Evolutionary conservation across 2,888 invertebrate genomes (phyloP).

Genomic region (Nemotelus nigrinus): DNA sequence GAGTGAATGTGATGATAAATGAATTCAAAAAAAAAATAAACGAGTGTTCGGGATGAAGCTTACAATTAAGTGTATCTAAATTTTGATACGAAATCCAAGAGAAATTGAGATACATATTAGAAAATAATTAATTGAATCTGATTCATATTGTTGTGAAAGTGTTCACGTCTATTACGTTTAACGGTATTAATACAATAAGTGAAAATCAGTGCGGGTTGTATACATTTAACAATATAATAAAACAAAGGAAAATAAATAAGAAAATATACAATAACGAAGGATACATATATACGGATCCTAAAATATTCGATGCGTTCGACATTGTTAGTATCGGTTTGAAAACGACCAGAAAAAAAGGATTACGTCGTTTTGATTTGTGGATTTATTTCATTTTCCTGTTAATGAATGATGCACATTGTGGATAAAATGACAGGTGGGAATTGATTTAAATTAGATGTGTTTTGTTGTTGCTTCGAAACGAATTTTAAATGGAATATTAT

Average conservation of each 20-base stretch:
- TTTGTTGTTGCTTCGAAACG: neutral
- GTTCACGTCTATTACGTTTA: conserved; percentile 5
- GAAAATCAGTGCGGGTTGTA: neutral
- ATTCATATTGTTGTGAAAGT: conserved; percentile 35
- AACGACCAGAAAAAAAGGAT: too few relatives aligned
- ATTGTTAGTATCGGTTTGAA: too few relatives aligned
- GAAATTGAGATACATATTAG: conserved; percentile 20
- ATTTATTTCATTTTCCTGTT: neutral
- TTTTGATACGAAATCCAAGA: conserved; percentile 23
- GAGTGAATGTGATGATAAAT: conserved; percentile 28
- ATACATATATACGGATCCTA: too few relatives aligned
- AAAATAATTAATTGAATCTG: neutral
- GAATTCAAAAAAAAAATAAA: too few relatives aligned
- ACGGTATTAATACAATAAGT: neutral
- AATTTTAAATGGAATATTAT: conserved; percentile 19
- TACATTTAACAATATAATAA: neutral
- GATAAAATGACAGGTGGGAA: conserved; percentile 36
- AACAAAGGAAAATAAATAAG: neutral
- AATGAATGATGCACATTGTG: conserved; percentile 20
- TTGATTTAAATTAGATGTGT: neutral
- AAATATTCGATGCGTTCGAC: too few relatives aligned
- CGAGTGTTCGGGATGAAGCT: conserved; percentile 33
- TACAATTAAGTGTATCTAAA: conserved; percentile 22
- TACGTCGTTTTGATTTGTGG: too few relatives aligned
- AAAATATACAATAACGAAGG: too few relatives aligned